phyloP scores from a whole-genome alignment of 2,797 vertebrate species.

The Hippopotamyrus pictus region DNA sequence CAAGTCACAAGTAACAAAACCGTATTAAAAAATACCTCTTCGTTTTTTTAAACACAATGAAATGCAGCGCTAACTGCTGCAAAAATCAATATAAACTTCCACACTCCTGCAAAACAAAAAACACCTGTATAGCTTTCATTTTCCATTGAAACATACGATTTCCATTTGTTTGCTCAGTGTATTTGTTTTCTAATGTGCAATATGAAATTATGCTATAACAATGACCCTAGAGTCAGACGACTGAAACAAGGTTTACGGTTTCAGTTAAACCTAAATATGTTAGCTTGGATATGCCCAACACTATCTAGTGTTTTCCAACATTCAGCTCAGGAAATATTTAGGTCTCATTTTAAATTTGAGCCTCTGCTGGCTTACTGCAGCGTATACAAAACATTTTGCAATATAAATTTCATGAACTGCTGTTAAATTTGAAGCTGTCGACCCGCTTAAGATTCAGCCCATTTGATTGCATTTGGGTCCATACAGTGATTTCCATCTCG shows the following conservation, averaged over 20 bases:
- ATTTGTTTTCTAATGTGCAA: neutral
- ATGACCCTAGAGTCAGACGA: neutral
- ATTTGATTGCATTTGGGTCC: neutral
- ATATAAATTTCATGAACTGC: neutral
- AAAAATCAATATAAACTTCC: neutral
- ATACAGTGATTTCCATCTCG: neutral
- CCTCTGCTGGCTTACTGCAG: neutral
- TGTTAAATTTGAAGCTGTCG: neutral
- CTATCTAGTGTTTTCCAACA: neutral
- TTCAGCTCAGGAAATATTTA: neutral
- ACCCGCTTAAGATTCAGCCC: neutral
- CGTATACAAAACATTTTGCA: neutral
- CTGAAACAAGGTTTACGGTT: neutral
- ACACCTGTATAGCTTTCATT: neutral
- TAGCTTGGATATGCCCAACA: neutral
- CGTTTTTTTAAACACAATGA: neutral
- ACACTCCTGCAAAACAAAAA: neutral
- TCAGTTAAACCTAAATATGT: conserved; percentile 1
- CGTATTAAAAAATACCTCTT: neutral
- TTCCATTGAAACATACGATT: neutral
- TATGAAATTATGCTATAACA: neutral
- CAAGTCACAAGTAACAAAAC: neutral
- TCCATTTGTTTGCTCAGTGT: neutral
- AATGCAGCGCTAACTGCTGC: neutral
- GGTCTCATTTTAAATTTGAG: neutral